Conservation (phyloP, 2,888 invertebrate species). For the Pecten maximus region DNA sequence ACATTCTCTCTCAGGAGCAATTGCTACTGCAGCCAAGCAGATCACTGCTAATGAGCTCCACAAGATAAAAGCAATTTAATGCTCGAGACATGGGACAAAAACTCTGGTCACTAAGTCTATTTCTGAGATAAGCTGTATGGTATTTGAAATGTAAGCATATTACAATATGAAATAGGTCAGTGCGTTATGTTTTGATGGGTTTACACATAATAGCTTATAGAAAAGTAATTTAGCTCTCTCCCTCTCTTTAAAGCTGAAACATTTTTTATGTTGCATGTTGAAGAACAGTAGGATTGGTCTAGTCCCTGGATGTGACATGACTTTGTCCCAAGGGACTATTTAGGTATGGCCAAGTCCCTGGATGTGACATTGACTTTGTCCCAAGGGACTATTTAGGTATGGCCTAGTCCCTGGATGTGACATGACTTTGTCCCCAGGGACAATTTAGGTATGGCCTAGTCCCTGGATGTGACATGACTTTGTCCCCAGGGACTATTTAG, state of each 20-base stretch:
- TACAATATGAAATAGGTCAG: not conserved
- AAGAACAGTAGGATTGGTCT: not conserved
- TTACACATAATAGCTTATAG: not conserved
- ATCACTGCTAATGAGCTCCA: not conserved
- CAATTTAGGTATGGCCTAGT: too few relatives aligned
- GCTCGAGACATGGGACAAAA: not conserved
- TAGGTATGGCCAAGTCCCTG: too few relatives aligned
- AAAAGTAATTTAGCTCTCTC: not conserved
- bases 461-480: too few relatives aligned
- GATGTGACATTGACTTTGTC: too few relatives aligned
- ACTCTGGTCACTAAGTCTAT: not conserved
- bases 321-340: too few relatives aligned
- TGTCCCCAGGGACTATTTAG: too few relatives aligned
- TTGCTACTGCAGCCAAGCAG: not conserved
- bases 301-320: not conserved
- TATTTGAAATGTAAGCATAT: not conserved
- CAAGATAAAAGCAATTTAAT: constrained; percentile 19
- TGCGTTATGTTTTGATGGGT: not conserved
- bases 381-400: too few relatives aligned
- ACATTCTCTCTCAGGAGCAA: not conserved
- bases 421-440: too few relatives aligned
- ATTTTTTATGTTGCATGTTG: not conserved
- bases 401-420: too few relatives aligned
- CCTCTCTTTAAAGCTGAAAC: not conserved
- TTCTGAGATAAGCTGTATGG: not conserved